Evolutionary conservation across 2,888 invertebrate genomes (phyloP).

Genomic region (Unio delphinus): DNA sequence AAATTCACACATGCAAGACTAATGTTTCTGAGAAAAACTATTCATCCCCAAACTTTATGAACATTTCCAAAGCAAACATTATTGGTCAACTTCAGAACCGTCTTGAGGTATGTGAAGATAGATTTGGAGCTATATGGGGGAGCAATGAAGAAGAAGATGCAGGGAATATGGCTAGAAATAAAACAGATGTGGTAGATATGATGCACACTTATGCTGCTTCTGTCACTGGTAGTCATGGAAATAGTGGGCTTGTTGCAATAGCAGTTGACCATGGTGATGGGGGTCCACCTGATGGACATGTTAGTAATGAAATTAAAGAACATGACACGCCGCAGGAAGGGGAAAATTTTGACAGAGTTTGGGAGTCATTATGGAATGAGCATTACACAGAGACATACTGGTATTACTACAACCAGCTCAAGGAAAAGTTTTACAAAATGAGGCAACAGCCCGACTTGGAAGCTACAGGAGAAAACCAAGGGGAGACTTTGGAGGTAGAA

Average conservation of each 20-base stretch:
- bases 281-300: conserved; percentile 4
- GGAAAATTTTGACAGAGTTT: conserved; percentile 39
- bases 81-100: conserved; percentile 20
- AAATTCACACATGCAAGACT: no score
- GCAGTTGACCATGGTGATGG: background rate
- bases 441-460: conserved; percentile 8
- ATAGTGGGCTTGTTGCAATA: background rate
- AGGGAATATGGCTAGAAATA: conserved; percentile 18
- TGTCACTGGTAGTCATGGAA: conserved; percentile 27
- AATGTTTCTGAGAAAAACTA: conserved; percentile 5
- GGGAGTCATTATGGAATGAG: conserved; percentile 64
- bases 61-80: conserved; percentile 20
- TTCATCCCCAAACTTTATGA: conserved; percentile 19
- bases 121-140: background rate
- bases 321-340: conserved; percentile 8
- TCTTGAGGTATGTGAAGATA: conserved; percentile 10
- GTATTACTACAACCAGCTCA: conserved; percentile 58
- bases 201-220: conserved; percentile 15
- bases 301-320: conserved; percentile 9
- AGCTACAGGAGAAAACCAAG: background rate
- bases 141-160: conserved; percentile 7
- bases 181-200: conserved; percentile 7
- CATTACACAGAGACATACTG: conserved; percentile 62
- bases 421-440: conserved; percentile 27
- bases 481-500: background rate